These are phyloP conservation scores for Pollenia labialis DNA, from an alignment of 2,888 invertebrate genomes.

Conservation along the genomic window DNA sequence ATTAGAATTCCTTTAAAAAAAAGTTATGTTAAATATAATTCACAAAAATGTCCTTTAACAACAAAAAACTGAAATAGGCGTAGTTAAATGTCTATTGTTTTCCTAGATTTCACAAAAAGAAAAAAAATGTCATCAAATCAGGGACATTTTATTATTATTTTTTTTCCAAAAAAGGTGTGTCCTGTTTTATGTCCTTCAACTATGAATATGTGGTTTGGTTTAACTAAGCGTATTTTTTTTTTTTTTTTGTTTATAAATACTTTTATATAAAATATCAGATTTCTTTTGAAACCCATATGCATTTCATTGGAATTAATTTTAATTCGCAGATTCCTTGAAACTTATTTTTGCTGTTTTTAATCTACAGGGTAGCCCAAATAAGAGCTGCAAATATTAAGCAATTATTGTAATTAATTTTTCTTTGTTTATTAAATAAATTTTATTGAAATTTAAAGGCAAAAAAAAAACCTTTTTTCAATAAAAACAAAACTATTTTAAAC, in stretches of 20 bases:
- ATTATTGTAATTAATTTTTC: background rate
- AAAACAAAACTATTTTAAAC: no score
- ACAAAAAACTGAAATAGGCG: conserved; percentile 34
- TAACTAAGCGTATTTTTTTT: background rate
- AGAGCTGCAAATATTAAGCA: background rate
- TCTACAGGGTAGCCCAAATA: background rate
- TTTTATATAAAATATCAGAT: conserved; percentile 48
- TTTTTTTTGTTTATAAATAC: background rate
- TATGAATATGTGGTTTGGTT: background rate
- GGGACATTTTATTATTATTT: conserved; percentile 20
- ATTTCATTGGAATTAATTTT: conserved; percentile 16
- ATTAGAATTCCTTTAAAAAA: conserved; percentile 34
- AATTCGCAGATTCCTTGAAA: conserved; percentile 37
- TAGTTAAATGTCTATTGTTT: conserved; percentile 19
- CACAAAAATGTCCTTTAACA: conserved; percentile 16
- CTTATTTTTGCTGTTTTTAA: background rate
- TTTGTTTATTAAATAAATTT: no score
- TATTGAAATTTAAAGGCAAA: no score
- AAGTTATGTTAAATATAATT: conserved; percentile 5
- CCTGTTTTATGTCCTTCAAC: conserved; percentile 19
- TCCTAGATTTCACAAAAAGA: background rate
- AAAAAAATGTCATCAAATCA: conserved; percentile 46
- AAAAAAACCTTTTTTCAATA: no score
- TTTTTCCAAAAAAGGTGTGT: conserved; percentile 50
- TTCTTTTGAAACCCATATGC: conserved; percentile 43